phyloP scores from a whole-genome alignment of 2,113 vertebrate genomes.

The Salvelinus fontinalis region DNA sequence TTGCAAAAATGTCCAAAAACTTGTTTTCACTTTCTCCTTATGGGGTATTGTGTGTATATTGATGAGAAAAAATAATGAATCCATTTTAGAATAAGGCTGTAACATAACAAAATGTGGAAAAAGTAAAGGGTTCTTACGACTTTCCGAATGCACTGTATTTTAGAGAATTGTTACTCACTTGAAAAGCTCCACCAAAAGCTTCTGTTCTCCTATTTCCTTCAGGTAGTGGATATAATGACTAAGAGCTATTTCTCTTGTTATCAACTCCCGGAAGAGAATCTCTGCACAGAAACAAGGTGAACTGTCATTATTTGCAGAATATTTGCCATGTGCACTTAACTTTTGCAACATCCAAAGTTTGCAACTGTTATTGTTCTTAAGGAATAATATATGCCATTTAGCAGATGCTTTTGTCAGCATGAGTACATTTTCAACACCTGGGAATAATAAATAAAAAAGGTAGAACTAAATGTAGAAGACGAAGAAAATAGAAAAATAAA shows the following conservation, averaged over 20 bases:
- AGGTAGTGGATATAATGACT: conserved; percentile 90
- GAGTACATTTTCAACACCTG: not conserved
- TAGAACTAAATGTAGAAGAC: not conserved
- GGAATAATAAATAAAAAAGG: not conserved
- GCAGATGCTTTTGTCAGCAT: too few relatives aligned
- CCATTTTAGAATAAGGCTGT: too few relatives aligned
- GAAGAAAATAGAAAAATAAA: too few relatives aligned
- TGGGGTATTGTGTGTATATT: too few relatives aligned
- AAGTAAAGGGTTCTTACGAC: too few relatives aligned
- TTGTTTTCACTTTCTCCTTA: too few relatives aligned
- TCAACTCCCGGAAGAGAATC: conserved; percentile 87
- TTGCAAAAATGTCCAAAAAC: too few relatives aligned
- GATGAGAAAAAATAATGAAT: too few relatives aligned
- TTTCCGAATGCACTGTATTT: too few relatives aligned
- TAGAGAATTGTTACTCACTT: conserved; percentile 69
- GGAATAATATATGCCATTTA: not conserved
- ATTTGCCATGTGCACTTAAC: not conserved
- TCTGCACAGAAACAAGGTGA: conserved; percentile 65
- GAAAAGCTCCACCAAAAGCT: conserved; percentile 85
- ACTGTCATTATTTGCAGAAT: not conserved
- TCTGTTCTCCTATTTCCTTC: conserved; percentile 85
- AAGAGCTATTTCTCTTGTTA: conserved; percentile 85
- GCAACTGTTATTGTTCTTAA: not conserved
- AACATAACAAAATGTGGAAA: too few relatives aligned
- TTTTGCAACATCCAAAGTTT: not conserved